These are phyloP conservation scores for Xyrichtys novacula DNA, from an alignment of 2,797 vertebrate species.

Conservation along the genomic window DNA sequence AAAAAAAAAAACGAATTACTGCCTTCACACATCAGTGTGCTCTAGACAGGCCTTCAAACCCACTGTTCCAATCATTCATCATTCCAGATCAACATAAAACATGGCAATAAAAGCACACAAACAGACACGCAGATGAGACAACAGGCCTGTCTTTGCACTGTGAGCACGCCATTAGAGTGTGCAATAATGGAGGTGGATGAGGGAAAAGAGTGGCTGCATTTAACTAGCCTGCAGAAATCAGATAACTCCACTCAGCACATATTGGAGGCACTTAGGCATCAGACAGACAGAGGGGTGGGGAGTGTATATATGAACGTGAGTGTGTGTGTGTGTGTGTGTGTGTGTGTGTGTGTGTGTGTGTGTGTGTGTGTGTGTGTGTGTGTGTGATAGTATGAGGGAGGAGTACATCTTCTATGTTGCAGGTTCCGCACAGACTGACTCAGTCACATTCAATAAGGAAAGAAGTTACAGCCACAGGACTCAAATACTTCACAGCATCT, in stretches of 20 bases:
- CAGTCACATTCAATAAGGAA: constrained; percentile 40
- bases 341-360: constrained; percentile 3
- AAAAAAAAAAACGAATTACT: constrained; percentile 37
- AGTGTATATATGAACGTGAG: no score
- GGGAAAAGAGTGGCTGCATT: constrained; percentile 59
- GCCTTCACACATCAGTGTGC: constrained; percentile 51
- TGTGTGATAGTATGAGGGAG: not conserved
- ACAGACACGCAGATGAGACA: constrained; percentile 17
- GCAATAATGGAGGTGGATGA: constrained; percentile 55
- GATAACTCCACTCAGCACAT: constrained; percentile 77
- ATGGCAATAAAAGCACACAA: constrained; percentile 9
- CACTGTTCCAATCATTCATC: constrained; percentile 36
- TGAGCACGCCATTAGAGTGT: constrained; percentile 44
- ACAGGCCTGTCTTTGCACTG: constrained; percentile 18
- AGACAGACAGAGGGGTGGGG: constrained; percentile 42
- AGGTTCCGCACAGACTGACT: constrained; percentile 44
- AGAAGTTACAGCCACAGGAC: constrained; percentile 6
- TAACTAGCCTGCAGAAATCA: constrained; percentile 74
- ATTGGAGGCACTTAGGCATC: constrained; percentile 65
- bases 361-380: constrained; percentile 4
- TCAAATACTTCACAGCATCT: constrained; percentile 39
- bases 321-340: constrained; percentile 2
- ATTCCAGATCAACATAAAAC: constrained; percentile 25
- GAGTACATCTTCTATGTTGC: constrained; percentile 41
- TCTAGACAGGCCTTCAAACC: constrained; percentile 39